Evolutionary conservation across 2,888 invertebrate species (phyloP).

Genomic region (Acrocyrtus sp.): DNA sequence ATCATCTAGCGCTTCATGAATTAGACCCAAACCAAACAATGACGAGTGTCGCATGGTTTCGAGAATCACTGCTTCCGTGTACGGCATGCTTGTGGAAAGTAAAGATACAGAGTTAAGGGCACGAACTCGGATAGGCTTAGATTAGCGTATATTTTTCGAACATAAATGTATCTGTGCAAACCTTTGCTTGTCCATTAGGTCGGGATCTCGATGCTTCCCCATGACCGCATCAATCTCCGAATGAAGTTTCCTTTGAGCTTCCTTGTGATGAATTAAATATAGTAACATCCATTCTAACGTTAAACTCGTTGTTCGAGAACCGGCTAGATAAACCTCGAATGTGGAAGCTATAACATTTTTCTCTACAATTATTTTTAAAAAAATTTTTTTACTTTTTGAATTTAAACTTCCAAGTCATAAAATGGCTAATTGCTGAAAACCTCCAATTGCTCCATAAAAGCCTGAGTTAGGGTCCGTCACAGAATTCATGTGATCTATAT

Average conservation of each 20-base stretch:
- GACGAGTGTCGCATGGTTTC: background rate
- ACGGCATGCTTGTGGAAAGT: slow-evolving; percentile 19
- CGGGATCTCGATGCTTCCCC: slow-evolving; percentile 11
- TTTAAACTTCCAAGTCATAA: too few species aligned
- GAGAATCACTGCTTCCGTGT: slow-evolving; percentile 12
- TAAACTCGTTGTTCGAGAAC: too few species aligned
- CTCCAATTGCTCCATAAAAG: slow-evolving; percentile 52
- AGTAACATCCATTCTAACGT: slow-evolving; percentile 18
- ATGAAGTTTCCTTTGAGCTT: slow-evolving; percentile 9
- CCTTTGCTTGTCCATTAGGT: slow-evolving; percentile 6
- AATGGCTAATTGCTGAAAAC: too few species aligned
- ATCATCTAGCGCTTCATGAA: background rate
- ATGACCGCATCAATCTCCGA: slow-evolving; percentile 20
- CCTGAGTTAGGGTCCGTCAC: slow-evolving; percentile 46
- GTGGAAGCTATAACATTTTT: slow-evolving; percentile 4
- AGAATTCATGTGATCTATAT: slow-evolving; percentile 47
- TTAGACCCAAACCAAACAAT: background rate
- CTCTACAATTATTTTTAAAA: background rate
- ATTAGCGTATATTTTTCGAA: too few species aligned
- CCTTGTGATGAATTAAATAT: slow-evolving; percentile 4
- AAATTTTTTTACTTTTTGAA: too few species aligned
- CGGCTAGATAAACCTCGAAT: too few species aligned
- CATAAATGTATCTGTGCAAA: too few species aligned
- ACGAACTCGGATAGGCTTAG: too few species aligned
- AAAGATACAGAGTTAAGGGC: too few species aligned